A percentile compares a stretch with the other conserved stretches of the same genome.
phyloP scores from a whole-genome alignment of 2,888 invertebrate species.

The Xanthorhoe designata region DNA sequence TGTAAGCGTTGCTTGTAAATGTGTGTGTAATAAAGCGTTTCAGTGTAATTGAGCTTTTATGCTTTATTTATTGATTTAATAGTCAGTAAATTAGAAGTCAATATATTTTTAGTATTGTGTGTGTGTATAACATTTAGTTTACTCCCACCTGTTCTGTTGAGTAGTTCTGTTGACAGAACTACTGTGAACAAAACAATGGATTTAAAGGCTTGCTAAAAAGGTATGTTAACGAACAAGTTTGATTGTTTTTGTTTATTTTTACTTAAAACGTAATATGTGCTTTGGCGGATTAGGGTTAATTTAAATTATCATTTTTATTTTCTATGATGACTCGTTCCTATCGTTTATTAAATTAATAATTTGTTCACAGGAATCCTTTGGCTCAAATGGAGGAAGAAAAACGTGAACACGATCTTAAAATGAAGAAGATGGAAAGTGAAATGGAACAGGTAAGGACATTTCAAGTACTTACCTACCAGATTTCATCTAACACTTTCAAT shows the following conservation, averaged over 20 bases:
- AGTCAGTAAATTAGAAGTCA: not conserved
- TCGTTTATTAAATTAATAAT: slow-evolving; percentile 30
- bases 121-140: slow-evolving; percentile 2
- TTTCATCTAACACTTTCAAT: not conserved
- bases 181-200: not conserved
- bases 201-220: slow-evolving; percentile 2
- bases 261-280: slow-evolving; percentile 3
- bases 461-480: not conserved
- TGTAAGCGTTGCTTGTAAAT: slow-evolving; percentile 1
- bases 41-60: slow-evolving; percentile 7
- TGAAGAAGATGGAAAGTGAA: slow-evolving; percentile 99
- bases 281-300: not conserved
- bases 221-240: slow-evolving; percentile 13
- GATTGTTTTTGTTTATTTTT: slow-evolving; percentile 4
- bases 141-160: no score
- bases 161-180: no score
- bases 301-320: not conserved
- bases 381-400: slow-evolving; percentile 99
- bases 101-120: no score
- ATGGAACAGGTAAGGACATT: slow-evolving; percentile 92
- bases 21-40: slow-evolving; percentile 5
- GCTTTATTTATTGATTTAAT: slow-evolving; percentile 13
- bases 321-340: not conserved
- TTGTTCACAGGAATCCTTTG: slow-evolving; percentile 94
- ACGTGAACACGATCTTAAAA: slow-evolving; percentile 97